Conservation (phyloP, 2,797 vertebrate species). For the Apogon talboti region DNA sequence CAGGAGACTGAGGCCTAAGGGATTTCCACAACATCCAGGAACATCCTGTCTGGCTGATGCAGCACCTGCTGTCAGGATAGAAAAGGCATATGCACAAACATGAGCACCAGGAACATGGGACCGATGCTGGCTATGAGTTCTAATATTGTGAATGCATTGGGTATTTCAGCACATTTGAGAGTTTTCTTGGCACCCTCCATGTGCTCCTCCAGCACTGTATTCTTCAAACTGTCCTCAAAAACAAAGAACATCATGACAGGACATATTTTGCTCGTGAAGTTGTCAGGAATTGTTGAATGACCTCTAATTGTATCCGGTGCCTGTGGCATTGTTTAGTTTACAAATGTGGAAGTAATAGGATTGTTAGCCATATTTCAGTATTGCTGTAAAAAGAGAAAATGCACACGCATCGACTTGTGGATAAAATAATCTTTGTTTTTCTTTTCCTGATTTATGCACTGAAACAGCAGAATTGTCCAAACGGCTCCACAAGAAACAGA, state of each 20-base stretch:
- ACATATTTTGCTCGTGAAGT: conserved; percentile 10
- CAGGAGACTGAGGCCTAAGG: conserved; percentile 56
- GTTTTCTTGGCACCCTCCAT: not conserved
- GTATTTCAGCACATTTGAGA: conserved; percentile 23
- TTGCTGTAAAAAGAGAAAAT: not conserved
- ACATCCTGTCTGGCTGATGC: conserved; percentile 63
- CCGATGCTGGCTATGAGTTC: conserved; percentile 15
- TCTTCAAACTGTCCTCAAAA: conserved; percentile 18
- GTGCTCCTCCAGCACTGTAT: not conserved
- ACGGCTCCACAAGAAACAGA: conserved; percentile 33
- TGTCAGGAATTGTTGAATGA: conserved; percentile 19
- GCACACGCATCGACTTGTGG: not conserved
- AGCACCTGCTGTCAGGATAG: conserved; percentile 65
- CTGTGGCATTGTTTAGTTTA: conserved; percentile 8
- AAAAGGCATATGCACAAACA: conserved; percentile 54
- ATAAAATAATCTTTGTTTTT: conserved; percentile 14
- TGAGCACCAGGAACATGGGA: conserved; percentile 14
- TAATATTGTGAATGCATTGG: conserved; percentile 12
- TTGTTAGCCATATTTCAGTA: not conserved
- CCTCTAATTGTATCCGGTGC: conserved; percentile 24
- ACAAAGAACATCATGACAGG: conserved; percentile 6
- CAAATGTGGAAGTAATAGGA: conserved; percentile 3
- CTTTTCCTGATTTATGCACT: conserved; percentile 30
- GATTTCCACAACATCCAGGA: conserved; percentile 59
- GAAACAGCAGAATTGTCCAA: conserved; percentile 21